Evolutionary conservation across 2,113 vertebrate genomes (phyloP), one percentile per base, ranked within the genome.

Genomic region (Aptenodytes patagonicus): DNA sequence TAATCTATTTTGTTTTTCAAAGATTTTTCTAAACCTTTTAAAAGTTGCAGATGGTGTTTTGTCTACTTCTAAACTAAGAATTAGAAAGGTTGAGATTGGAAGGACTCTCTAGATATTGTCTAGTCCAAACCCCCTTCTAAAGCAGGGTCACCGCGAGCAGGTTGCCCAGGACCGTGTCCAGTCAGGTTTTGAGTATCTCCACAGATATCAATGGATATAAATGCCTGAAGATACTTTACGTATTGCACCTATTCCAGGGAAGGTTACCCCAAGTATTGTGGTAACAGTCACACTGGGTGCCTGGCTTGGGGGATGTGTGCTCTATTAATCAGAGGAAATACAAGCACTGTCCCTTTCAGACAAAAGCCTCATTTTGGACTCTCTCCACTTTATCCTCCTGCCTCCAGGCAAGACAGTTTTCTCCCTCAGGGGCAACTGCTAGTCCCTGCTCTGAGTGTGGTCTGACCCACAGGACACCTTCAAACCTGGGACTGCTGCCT

Each of bases 81-180:
- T 73, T 73, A 29, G 28, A 75, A 90, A 68, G 5, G 7, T 15
- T 78, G 60, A 87, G 15, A 13, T 38, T 84, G 69, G 36, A 65
- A 61, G 7, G 7, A 3, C 8, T 9, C 21, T 55, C 40, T 69
- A 44, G 28, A 32, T 52, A 44, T 3, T 3, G 0, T 3, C 21
- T 49, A 18, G 8, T 87, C 24, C 24, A 57, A 44, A 2, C 1
- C 4, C 4, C 2, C 5, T 34, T 12, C 16, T 61, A 46, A 77
- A 38, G 8, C 10, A 57, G 22, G 13, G 28, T 72, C 58, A 86
- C 9, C 0, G 0, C 16, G 0, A 65, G 5, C 44, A 61, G 38
- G 29, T 34, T 72, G 10, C 38, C 22, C 25, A 62, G n/a, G 21
- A 49, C 24, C 1, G 0, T 5, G 10, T 81, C 21, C 31, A 36